phyloP scores from a whole-genome alignment of 2,888 invertebrate species.

The Trisateles emortualis region DNA sequence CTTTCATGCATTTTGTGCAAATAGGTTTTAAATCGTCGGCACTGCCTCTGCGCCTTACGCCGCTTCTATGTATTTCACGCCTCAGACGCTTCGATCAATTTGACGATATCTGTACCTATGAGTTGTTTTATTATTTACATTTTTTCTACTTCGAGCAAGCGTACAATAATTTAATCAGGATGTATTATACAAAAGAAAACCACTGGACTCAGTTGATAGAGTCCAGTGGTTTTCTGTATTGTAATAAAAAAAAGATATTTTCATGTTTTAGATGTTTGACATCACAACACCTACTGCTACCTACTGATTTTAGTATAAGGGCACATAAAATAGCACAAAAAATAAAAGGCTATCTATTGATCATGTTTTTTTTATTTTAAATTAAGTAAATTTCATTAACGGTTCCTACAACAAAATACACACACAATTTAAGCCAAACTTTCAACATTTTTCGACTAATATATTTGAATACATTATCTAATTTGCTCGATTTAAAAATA shows the following conservation, averaged over 20 bases:
- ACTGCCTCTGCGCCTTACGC: too few relatives aligned
- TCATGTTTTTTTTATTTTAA: conserved; percentile 17
- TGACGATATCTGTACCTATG: too few relatives aligned
- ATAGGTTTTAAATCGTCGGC: too few relatives aligned
- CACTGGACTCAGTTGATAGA: too few relatives aligned
- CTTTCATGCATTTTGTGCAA: too few relatives aligned
- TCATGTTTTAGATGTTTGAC: conserved; percentile 2
- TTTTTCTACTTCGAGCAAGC: background rate
- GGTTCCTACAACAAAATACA: background rate
- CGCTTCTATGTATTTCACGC: too few relatives aligned
- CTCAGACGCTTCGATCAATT: too few relatives aligned
- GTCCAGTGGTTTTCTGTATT: background rate
- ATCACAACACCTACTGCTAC: conserved; percentile 11
- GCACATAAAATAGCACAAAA: conserved; percentile 32
- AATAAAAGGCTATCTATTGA: conserved; percentile 17
- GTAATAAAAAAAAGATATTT: background rate
- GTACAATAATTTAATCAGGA: background rate
- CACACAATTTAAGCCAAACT: too few relatives aligned
- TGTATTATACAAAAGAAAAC: too few relatives aligned
- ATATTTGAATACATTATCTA: too few relatives aligned
- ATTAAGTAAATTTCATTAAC: background rate
- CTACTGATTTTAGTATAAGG: conserved; percentile 18
- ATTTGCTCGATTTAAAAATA: too few relatives aligned
- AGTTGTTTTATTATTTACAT: conserved; percentile 12
- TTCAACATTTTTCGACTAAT: too few relatives aligned